These are phyloP conservation scores for Craseonycteris thonglongyai DNA, from an alignment of 2,113 vertebrate species.

Conservation along the genomic window DNA sequence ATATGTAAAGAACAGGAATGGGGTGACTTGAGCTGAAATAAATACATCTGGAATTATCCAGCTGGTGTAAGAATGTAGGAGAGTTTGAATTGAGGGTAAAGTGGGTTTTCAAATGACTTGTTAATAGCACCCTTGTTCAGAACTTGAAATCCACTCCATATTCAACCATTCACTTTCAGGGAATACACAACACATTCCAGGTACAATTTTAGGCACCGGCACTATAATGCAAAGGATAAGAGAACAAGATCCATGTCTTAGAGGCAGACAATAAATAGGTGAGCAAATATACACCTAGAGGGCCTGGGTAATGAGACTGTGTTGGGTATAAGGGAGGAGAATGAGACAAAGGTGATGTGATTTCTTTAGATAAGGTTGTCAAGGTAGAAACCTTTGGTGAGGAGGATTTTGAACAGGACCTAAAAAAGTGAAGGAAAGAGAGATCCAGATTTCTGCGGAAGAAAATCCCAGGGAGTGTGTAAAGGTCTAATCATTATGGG, in stretches of 20 bases:
- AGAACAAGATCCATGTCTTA: neutral
- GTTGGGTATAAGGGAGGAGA: neutral
- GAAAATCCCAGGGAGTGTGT: neutral
- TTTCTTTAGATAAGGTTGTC: neutral
- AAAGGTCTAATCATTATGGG: too few relatives aligned
- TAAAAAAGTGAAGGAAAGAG: neutral
- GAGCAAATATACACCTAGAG: neutral
- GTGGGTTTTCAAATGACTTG: neutral
- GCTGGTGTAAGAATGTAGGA: neutral
- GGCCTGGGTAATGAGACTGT: neutral
- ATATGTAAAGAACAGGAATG: neutral
- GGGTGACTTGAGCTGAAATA: neutral
- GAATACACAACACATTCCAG: neutral
- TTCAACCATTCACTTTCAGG: neutral
- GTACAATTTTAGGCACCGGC: neutral
- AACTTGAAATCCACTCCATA: neutral
- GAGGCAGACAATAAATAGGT: neutral
- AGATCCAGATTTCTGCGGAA: neutral
- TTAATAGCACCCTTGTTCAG: neutral
- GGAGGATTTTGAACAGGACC: neutral
- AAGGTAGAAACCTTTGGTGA: neutral
- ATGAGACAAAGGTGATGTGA: neutral
- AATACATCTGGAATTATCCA: neutral
- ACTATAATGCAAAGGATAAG: neutral
- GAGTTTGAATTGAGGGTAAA: neutral